Base-by-base conservation (phyloP, 2,888 invertebrate genomes). In the Pollenia angustigena region DNA sequence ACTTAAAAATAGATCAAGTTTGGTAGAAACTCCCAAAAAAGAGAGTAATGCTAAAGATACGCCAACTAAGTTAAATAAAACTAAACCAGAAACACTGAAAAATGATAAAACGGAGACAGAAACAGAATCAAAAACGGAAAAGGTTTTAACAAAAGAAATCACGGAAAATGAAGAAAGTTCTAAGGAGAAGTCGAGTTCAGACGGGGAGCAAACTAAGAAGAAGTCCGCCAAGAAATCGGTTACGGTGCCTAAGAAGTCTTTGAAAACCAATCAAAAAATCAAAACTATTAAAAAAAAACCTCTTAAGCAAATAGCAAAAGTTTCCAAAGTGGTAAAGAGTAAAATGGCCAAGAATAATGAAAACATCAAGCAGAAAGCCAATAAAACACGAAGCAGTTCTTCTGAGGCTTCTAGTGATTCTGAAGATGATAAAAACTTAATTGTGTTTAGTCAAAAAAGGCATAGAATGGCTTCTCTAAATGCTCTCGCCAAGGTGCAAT, bases 391-490 rank as follows among this genome's bases (percentile, higher is more conserved):
- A 48, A 75, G n/a, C 88, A 86, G 3, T 82, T 89, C 16, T 85
- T 89, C 86, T 4, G 90, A 90, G 0, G 89, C 88, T 44, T 90
- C 90, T 78, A 90, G 88, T 32, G 93, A 92, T 69, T 92, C 92
- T 0, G 92, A 93, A 82, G 91, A 92, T 62, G 92, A 92, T 72
- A 91, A 92, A 68, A 92, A 92, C 79, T 85, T 93, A 10, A 93
- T 91, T 68, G 90, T 90, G 16, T 93, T 92, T 9, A 97, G 96
- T 0, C 97, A 97, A 40, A 97, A 97, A 93, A 95, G 96, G 62
- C 97, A 97, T 91, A 95, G 98, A 88, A 97, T 97, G 93, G 98
- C 98, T 52, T 97, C 98, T 2, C 93, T 98, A 46, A 98, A 98
- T 92, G 98, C 98, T 0, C 93, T 97, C 89, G 97, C 97, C 42